Base-by-base conservation (phyloP, 1,140 invertebrate genomes). In the Drosophila novamexicana region DNA sequence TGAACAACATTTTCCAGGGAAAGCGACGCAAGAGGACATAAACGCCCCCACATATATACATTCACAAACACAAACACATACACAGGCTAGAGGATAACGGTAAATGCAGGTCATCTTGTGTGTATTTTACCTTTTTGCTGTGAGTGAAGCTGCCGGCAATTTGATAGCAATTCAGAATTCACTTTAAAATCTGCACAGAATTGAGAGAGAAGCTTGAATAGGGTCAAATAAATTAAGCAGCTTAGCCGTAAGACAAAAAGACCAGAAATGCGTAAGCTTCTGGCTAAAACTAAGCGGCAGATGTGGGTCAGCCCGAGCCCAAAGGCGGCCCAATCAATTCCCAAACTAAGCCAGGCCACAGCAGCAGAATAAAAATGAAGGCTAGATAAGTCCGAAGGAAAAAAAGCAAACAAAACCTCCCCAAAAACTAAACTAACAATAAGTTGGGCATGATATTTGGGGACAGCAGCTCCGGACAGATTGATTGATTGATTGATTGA, bases 171-270 rank as follows among this genome's bases (percentile, higher is more conserved):
- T 79, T 88, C 74, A 66, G 79, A 59, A 74, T 58, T 4, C 42
- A 36, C 66, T 74, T 69, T 74, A 74, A 74, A 74, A 54, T 69
- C 40, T 37, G 50, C 65, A 54, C 39, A 59, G 39, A 22, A 52
- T 22, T 29, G 4, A 29, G 22, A 29, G 4, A 56, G 63, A 58
- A 52, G 61, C 64, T 67, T 67, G 52, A 81, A 79, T 71, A 40
- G 75, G 67, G 67, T 68, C 72, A 89, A 73, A 89, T 83, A 86
- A 88, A 86, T 86, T 88, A 86, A 86, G 83, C 77, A 77, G 84
- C 83, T 86, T 86, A 86, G 73, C 57, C 56, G 63, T 39, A 74
- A 83, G 76, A 83, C 77, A 86, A 77, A 77, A 70, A 63, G 42
- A 49, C 32, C 40, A 62, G 18, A 47, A 52, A 57, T 81, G 79